Percentiles rank a stretch among this genome's conserved stretches.
Evolutionary conservation across 1,140 invertebrate genomes (phyloP).

Genomic region (Sarcophaga bullata): DNA sequence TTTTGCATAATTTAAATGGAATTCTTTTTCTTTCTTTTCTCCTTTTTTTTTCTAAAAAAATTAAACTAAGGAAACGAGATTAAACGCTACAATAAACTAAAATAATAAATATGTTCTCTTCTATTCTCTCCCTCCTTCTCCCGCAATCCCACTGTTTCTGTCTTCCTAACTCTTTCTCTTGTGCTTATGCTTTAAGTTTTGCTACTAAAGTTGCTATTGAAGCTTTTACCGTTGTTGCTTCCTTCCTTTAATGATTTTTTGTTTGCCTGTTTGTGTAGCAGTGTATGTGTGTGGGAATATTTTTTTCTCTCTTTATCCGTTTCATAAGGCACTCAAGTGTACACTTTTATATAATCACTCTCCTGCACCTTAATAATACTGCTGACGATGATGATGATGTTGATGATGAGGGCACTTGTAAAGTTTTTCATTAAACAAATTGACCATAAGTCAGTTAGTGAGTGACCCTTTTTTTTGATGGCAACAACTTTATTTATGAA

Average conservation of each 20-base stretch:
- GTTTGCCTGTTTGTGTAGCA: background rate
- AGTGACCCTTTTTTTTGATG: background rate
- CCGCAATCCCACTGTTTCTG: no score
- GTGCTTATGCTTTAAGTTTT: background rate
- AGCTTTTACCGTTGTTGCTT: no score
- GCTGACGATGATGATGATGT: background rate
- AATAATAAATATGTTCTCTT: slow-evolving; percentile 22
- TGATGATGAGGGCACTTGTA: background rate
- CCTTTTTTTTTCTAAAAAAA: background rate
- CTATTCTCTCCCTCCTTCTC: background rate
- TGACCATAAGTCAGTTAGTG: slow-evolving; percentile 3
- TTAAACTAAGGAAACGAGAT: background rate
- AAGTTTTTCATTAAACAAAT: slow-evolving; percentile 24
- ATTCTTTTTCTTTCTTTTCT: background rate
- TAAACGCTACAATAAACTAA: background rate
- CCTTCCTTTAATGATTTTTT: no score
- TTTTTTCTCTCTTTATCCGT: background rate
- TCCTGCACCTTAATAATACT: background rate
- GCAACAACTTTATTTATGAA: background rate
- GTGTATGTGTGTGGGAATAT: background rate
- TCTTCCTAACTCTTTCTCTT: background rate
- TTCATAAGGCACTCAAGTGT: background rate
- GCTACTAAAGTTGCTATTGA: no score
- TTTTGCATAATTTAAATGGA: slow-evolving; percentile 8
- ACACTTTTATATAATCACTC: slow-evolving; percentile 3